Conservation (phyloP, 2,113 vertebrate species). For the Nannobrachium achirus region DNA sequence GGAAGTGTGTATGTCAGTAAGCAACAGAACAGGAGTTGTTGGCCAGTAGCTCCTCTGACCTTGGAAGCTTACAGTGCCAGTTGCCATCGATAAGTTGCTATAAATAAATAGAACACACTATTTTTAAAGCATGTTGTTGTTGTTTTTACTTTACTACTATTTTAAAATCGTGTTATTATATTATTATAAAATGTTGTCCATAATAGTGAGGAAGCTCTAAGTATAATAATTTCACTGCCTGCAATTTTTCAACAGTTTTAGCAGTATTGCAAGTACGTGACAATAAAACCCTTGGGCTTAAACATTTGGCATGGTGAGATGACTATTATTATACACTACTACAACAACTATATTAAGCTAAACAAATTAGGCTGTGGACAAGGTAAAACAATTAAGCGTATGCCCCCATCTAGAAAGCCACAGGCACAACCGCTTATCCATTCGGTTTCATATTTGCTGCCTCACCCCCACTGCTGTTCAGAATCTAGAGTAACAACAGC, state of each 20-base stretch:
- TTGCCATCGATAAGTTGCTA: neutral
- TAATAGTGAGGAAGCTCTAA: no score
- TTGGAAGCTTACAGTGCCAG: slow-evolving; percentile 36
- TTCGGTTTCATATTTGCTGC: slow-evolving; percentile 24
- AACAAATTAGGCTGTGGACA: slow-evolving; percentile 59
- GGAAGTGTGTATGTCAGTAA: slow-evolving; percentile 50
- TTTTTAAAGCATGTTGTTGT: no score
- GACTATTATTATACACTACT: slow-evolving; percentile 31
- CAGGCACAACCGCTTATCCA: slow-evolving; percentile 22
- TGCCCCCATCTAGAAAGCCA: slow-evolving; percentile 28
- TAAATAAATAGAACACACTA: no score
- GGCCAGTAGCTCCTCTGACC: slow-evolving; percentile 46
- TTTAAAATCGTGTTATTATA: no score
- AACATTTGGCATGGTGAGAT: slow-evolving; percentile 28
- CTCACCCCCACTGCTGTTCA: slow-evolving; percentile 2
- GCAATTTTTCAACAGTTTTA: no score
- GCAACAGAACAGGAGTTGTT: slow-evolving; percentile 51
- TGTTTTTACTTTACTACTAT: no score
- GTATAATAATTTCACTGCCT: no score
- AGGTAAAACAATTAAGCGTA: slow-evolving; percentile 25
- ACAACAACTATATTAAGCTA: slow-evolving; percentile 34
- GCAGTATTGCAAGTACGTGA: no score
- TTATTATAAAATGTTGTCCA: no score
- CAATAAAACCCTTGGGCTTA: no score
- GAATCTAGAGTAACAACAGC: slow-evolving; percentile 33